Evolutionary conservation across 2,888 invertebrate species (phyloP), one percentile per base, ranked within the genome.

Genomic region (Spisula solida): DNA sequence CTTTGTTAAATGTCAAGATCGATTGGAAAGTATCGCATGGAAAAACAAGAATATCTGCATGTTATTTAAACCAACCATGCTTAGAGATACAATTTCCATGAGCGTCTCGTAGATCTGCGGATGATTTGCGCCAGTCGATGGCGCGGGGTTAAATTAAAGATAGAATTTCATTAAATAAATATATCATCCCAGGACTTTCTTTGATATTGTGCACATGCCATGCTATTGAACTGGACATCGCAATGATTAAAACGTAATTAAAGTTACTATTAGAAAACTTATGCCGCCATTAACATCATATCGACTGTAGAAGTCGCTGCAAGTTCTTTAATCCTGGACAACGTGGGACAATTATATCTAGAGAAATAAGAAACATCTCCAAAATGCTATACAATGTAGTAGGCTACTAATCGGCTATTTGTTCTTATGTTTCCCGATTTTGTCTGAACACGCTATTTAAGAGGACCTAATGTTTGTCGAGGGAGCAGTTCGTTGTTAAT

Each of bases 1-100:
- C 84, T 83, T 83, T 70, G 70, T 47, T 31, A 84, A 79, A 84
- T 78, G 84, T 84, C 84, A 84, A 78, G 55, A 84, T 84, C 84
- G 48, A 84, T 84, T 51, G 34, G 47, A 79, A 79, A 29, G 2
- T 8, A 31, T 70, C 14, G 70, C 70, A 29, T 14, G 70, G 70
- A 29, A 31, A 31, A 31, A 70, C 29, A 70, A 70, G 70, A 29
- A 70, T 29, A 31, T 70, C 70, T 70, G 70, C 70, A 70, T 70
- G 31, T 70, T 70, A 70, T 70, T 70, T 70, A 70, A 70, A 31
- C 70, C 70, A 70, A 10, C 29, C 70, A 70, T 31, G 29, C 70
- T 31, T 31, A 31, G 31, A 18, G 31, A 70, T 16, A n/a, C 29
- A 70, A 70, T 70, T 31, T 70, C 70, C 70, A 60, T 60, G 60